Evolutionary conservation across 2,797 vertebrate species (phyloP), one percentile per base, ranked within the genome.

Genomic region (Typhlichthys eigenmanni): DNA sequence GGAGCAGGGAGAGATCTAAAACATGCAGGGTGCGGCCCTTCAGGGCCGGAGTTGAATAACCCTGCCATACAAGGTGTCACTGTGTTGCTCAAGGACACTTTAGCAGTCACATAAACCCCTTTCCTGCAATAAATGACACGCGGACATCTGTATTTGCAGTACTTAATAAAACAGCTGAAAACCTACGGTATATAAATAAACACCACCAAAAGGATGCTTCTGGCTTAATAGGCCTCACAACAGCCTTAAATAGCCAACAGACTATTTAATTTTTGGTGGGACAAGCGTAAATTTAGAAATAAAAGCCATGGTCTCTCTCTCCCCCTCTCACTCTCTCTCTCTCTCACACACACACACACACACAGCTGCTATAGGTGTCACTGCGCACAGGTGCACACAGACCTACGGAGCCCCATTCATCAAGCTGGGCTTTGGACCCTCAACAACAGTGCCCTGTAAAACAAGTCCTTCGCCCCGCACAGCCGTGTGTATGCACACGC

Each of bases 341-440:
- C 50, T 13, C 47, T 13, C 38, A 58, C 65, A 58, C 59, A 13
- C 49, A 51, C 57, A 50, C 66, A 69, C 46, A 55, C 74, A 68
- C 77, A 43, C 71, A 84, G 76, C 80, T 86, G 82, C 72, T 76
- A 43, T 10, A 64, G 60, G 38, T 74, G 78, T 88, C 80, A 76
- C 51, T 74, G 45, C 5, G 58, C 68, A 81, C 89, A 91, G 88
- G 84, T 91, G 90, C 78, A 79, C 67, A 47, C 66, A 85, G 61
- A 88, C 72, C 74, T 75, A 76, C 55, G 68, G 80, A 64, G 75
- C 69, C 85, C 77, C 78, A 89, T 92, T 91, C 85, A 91, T 91
- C 87, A 87, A 55, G 72, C 71, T 76, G 66, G 64, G 80, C 75
- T 58, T 54, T 68, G 80, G 76, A 82, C 70, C 75, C 81, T 71